A percentile compares a stretch with the other conserved stretches of the same genome.
phyloP scores from a whole-genome alignment of 2,888 invertebrate genomes.

The Lepidochitona cinerea region DNA sequence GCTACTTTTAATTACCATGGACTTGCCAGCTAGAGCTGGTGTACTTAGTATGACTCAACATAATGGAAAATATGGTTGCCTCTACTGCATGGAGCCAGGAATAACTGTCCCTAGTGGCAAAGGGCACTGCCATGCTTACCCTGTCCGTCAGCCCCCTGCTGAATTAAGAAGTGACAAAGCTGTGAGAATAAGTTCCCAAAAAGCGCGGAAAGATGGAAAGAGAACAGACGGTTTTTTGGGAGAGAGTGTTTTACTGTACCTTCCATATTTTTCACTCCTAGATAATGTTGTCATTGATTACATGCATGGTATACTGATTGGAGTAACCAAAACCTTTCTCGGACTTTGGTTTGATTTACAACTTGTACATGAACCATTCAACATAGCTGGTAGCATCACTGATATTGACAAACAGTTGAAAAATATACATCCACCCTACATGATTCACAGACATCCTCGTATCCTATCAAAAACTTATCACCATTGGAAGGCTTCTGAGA shows the following conservation, averaged over 20 bases:
- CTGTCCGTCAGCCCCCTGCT: background rate
- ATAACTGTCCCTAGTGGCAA: conserved; percentile 20
- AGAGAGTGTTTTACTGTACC: conserved; percentile 19
- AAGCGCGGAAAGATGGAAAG: conserved; percentile 15
- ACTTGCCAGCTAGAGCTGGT: conserved; percentile 30
- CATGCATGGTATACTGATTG: conserved; percentile 30
- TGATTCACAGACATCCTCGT: conserved; percentile 24
- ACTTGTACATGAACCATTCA: conserved; percentile 5
- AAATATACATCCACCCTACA: conserved; percentile 23
- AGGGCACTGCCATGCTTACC: conserved; percentile 26
- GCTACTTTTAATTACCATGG: conserved; percentile 28
- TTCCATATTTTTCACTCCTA: too few species aligned
- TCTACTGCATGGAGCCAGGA: conserved; percentile 25
- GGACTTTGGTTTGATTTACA: conserved; percentile 22
- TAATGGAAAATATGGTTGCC: conserved; percentile 30
- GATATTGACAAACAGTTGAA: conserved; percentile 21
- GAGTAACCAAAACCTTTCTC: conserved; percentile 25
- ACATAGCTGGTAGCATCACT: conserved; percentile 17
- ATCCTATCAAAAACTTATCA: conserved; percentile 18
- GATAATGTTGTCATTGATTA: conserved; percentile 31
- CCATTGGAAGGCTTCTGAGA: conserved; percentile 35
- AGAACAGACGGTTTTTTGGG: conserved; percentile 23
- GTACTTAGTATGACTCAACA: conserved; percentile 32
- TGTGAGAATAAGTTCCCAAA: conserved; percentile 1
- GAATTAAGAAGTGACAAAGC: background rate